Base-by-base conservation (phyloP, 2,797 vertebrate species). In the Anableps anableps region DNA sequence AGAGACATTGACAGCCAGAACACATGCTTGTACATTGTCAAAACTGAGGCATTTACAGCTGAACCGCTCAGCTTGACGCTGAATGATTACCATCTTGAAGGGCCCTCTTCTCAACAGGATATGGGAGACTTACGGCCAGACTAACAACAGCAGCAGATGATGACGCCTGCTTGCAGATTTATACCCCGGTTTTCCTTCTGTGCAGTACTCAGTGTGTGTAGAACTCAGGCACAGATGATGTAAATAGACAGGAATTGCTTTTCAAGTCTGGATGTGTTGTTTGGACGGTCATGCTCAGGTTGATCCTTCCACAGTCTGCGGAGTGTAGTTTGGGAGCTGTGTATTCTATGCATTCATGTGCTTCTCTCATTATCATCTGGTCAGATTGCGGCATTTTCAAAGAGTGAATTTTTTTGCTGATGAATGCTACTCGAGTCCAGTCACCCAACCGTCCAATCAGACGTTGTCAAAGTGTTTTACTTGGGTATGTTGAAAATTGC, bases 141-240 rank as follows among this genome's bases (percentile, higher is more conserved):
- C 91, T 90, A 90, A 93, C 88, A 90, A 87, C 88, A 86, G 80
- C 90, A 89, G 90, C 85, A 90, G 88, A 80, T 72, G 79, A 88
- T 80, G 88, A 88, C 74, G 58, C 83, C 75, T 76, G 88, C 83
- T 83, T 85, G 75, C 76, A 80, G 89, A 93, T 92, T 92, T 90
- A 90, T 21, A 34, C 76, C 76, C 55, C 74, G 0, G 47, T 79
- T 62, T 77, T 82, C 74, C 36, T 64, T 75, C 64, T 70, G 74
- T 80, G 60, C 77, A 29, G 83, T 72, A 71, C 73, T 83, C 76
- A 7, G 80, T 79, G 80, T 71, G 48, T 50, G 36, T 71, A 26
- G 31, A 62, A 66, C 75, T 75, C 19, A 3, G 73, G 21, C 74
- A 36, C 4, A 4, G 50, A 81, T 90, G 92, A 90, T 88, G 90